Base-by-base conservation (phyloP, 2,113 vertebrate genomes). In the Caranx melampygus region DNA sequence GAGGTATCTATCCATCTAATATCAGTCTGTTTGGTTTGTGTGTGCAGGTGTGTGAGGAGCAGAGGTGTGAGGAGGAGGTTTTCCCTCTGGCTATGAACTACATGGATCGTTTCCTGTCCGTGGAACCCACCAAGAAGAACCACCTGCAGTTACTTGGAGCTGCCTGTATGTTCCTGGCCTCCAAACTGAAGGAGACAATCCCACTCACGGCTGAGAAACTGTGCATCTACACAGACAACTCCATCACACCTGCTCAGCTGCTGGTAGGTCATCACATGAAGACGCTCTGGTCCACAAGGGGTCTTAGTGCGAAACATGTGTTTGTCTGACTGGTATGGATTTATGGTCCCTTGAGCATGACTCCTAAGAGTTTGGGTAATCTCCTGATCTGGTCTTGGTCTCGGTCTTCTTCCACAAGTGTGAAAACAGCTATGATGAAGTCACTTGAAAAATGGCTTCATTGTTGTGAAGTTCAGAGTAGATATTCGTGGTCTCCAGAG, bases 21-120 rank as follows among this genome's bases (percentile, higher is more conserved):
- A 9, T 18, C 51, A 40, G 20, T 33, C 59, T 3, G 21, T 47
- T 62, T 79, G 72, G 18, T 58, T 59, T 84, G 61, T 82, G 4
- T 73, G 40, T 78, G 45, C 84, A 98, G 97, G 97, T 98, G 68
- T 98, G 97, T 68, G 97, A 98, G 86, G 97, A 98, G 85, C 97
- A 98, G 94, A 98, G 96, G 91, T 98, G 97, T 67, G 97, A 98
- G 94, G 97, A 98, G 84, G 97, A 98, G 64, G 97, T 98, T 67
- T 98, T 98, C 83, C 97, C 96, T 34, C 94, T 98, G 91, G 97
- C 97, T 69, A 96, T 98, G 96, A 98, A 97, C 95, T 98, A 97
- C 92, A 94, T 98, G 95, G 97, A 98, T 94, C 95, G 97, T 87
- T 97, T 96, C 92, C 94, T 98, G 85, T 97, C 97, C 1, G 95